Percentiles rank a stretch among this genome's conserved stretches.
phyloP scores from a whole-genome alignment of 2,113 vertebrate species.

The Oceanodroma tethys region DNA sequence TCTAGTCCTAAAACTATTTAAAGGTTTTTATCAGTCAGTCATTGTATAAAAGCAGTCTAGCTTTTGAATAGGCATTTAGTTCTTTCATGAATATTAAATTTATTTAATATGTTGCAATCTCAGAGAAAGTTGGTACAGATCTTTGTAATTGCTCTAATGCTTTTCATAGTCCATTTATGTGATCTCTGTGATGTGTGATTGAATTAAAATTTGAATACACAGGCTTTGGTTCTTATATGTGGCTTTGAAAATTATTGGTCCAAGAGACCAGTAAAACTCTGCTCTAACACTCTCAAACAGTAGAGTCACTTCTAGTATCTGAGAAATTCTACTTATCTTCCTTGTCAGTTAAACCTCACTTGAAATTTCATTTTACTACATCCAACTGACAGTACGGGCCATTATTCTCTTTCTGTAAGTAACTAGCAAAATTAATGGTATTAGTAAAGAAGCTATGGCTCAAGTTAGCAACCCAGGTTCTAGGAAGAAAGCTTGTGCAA shows the following conservation, averaged over 20 bases:
- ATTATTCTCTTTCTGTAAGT: neutral
- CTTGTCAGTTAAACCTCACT: neutral
- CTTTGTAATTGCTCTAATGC: neutral
- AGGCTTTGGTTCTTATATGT: neutral
- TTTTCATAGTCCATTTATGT: neutral
- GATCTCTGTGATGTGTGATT: neutral
- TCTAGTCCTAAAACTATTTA: neutral
- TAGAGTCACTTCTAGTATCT: neutral
- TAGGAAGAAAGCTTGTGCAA: neutral
- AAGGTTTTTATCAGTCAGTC: neutral
- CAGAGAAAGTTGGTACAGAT: neutral
- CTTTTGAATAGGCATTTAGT: neutral
- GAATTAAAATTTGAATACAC: neutral
- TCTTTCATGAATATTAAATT: neutral
- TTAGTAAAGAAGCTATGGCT: neutral
- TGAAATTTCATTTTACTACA: neutral
- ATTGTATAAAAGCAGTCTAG: neutral
- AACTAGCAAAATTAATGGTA: neutral
- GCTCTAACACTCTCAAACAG: neutral
- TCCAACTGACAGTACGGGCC: neutral
- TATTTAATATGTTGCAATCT: neutral
- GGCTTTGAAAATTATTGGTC: neutral
- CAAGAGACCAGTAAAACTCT: neutral
- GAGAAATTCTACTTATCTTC: neutral
- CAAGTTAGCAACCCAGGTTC: neutral